Evolutionary conservation across 2,113 vertebrate genomes (phyloP), one percentile per base, ranked within the genome.

Genomic region (Heteronetta atricapilla): DNA sequence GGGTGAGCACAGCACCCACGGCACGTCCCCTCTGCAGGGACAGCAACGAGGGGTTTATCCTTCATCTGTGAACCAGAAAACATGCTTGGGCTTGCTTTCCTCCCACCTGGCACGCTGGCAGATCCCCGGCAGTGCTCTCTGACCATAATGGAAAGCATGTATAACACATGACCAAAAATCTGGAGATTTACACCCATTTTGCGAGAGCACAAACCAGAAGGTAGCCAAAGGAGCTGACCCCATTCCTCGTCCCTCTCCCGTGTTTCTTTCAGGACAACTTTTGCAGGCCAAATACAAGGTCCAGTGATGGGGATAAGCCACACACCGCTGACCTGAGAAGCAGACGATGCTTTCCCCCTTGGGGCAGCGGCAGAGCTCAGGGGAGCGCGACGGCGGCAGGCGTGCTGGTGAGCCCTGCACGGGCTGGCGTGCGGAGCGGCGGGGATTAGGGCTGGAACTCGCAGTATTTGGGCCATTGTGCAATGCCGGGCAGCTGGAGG

Each of bases 401-500:
- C 20, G 79, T 87, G 21, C 50, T 97, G 96, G 97, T 79, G 78
- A 98, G 97, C 80, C 89, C 89, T 73, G 93, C 87, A 82, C 83
- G 90, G 92, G 74, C 94, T 97, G 97, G 96, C 97, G 90, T 96
- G 97, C 34, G 5, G 95, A 96, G 88, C 68, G 4, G 95, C 90
- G 92, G 97, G 97, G 96, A 96, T 94, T 88, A 96, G 77, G 95
- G 90, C 92, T 95, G 96, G 97, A 96, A 97, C 96, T 97, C 20
- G 0, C 77, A 94, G 91, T 78, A 95, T 88, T 94, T 79, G 88
- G 91, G 97, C 87, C 96, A 79, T 98, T 98, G 96, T 98, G 97
- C 97, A 98, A 98, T 96, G 96, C 95, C 1, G 89, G 95, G 95
- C 97, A 97, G 96, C 98, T 98, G 97, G 95, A 96, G 96, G 95